phyloP scores from a whole-genome alignment of 2,113 vertebrate species.

The Theristicus caerulescens region DNA sequence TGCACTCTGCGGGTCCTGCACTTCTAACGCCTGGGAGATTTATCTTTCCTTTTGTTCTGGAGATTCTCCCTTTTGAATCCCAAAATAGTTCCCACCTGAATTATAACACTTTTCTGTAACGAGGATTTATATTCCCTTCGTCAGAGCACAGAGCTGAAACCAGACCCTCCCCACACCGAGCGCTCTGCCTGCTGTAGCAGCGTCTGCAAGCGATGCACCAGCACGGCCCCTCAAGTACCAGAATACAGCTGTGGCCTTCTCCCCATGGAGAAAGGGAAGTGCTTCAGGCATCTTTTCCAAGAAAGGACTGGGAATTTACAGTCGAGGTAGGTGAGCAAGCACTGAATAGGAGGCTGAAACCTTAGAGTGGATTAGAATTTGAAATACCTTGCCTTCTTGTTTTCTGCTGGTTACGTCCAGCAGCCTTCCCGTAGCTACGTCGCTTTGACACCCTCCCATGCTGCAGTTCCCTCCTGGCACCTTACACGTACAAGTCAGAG shows the following conservation, averaged over 20 bases:
- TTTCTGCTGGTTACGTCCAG: neutral
- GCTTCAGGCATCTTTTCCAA: neutral
- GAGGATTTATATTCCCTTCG: neutral
- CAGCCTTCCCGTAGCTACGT: neutral
- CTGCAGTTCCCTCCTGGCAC: neutral
- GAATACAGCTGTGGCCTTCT: neutral
- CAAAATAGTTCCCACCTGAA: neutral
- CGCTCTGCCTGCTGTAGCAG: neutral
- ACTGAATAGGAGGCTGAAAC: neutral
- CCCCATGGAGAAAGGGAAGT: neutral
- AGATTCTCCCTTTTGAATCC: neutral
- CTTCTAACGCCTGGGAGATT: neutral
- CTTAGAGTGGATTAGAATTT: neutral
- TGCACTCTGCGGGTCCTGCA: neutral
- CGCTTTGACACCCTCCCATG: accelerated
- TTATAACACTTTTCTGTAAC: neutral
- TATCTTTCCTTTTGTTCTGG: neutral
- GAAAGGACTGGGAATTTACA: neutral
- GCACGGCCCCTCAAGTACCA: neutral
- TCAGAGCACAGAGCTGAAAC: neutral
- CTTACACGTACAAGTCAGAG: neutral
- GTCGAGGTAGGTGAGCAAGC: neutral
- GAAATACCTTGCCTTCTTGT: neutral
- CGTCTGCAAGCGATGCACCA: neutral
- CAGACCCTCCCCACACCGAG: accelerated